A percentile compares a stretch with the other conserved stretches of the same genome.
phyloP scores from a whole-genome alignment of 1,140 invertebrate species.

The Lepidurus arcticus region DNA sequence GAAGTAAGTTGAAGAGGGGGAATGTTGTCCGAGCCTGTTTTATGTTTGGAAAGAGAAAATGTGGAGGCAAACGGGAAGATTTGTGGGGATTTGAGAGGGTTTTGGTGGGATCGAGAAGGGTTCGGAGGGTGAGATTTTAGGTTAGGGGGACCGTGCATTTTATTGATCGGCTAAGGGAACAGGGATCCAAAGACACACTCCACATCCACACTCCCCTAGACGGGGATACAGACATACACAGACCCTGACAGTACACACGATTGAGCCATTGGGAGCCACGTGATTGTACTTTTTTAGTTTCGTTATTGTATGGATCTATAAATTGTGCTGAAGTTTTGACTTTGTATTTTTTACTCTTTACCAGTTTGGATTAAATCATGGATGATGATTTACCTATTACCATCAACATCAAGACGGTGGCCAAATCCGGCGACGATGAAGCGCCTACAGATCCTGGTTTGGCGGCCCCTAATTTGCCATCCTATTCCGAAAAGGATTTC shows the following conservation, averaged over 20 bases:
- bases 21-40: background rate
- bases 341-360: background rate
- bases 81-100: background rate
- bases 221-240: background rate
- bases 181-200: background rate
- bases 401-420: slow-evolving; percentile 36
- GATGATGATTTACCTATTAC: slow-evolving; percentile 1
- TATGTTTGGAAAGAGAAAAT: background rate
- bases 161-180: slow-evolving; percentile 18
- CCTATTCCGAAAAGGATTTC: slow-evolving; percentile 77
- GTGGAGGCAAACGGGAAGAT: background rate
- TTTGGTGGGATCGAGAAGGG: background rate
- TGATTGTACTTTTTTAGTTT: background rate
- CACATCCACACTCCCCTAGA: background rate
- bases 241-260: background rate
- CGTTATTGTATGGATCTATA: background rate
- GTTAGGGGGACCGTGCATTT: background rate
- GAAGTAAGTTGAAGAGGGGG: background rate
- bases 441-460: slow-evolving; percentile 77
- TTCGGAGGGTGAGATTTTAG: background rate
- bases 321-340: background rate
- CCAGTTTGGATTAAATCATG: background rate
- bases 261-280: background rate
- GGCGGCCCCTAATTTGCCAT: slow-evolving; percentile 61
- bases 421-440: slow-evolving; percentile 42